Conservation (phyloP, 2,797 vertebrate genomes). For the Cacajao melanocephalus region DNA sequence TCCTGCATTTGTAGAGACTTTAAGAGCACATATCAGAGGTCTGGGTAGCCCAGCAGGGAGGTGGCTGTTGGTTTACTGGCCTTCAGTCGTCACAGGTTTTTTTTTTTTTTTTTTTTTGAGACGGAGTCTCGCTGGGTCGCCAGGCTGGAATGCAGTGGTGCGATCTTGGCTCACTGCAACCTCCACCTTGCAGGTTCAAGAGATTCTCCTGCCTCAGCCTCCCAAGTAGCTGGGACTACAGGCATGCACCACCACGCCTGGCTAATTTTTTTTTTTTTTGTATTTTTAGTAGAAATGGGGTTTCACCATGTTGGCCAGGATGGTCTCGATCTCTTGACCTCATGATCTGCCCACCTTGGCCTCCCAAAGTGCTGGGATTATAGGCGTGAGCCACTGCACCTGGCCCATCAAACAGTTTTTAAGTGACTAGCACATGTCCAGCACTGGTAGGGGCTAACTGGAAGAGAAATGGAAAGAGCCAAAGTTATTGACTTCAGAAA, state of each 20-base stretch:
- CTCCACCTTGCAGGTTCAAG: neutral
- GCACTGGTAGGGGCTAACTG: neutral
- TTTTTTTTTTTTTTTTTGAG: neutral
- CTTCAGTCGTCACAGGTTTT: neutral
- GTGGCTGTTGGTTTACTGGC: neutral
- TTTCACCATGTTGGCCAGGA: neutral
- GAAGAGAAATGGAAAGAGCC: neutral
- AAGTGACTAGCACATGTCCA: neutral
- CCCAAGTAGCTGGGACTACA: neutral
- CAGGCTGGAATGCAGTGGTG: neutral
- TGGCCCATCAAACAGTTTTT: neutral
- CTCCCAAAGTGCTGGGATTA: neutral
- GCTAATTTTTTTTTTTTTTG: neutral
- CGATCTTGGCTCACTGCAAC: neutral
- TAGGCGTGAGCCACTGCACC: neutral
- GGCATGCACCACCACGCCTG: rapidly evolving
- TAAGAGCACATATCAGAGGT: neutral
- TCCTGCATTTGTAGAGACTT: neutral
- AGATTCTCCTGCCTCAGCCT: neutral
- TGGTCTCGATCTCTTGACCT: neutral
- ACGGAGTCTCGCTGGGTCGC: rapidly evolving
- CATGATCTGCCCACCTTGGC: neutral
- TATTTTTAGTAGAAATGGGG: neutral
- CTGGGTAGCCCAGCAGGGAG: neutral
- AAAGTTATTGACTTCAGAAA: neutral